phyloP scores from a whole-genome alignment of 2,797 vertebrate genomes.

The Enteromius paludinosus region DNA sequence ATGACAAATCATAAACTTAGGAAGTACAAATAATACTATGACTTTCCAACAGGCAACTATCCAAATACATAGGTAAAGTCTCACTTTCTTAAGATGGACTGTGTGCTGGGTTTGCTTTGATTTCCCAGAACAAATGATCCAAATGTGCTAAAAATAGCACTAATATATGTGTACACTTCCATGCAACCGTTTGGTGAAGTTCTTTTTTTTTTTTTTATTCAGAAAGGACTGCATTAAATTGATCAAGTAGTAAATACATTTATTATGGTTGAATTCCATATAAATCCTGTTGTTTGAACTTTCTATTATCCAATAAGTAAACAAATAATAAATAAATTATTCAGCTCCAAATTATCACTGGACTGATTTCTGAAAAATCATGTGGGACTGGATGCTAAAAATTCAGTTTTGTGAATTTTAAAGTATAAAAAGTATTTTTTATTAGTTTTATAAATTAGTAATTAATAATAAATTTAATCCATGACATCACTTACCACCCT shows the following conservation, averaged over 20 bases:
- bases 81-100: constrained; percentile 4
- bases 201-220: background rate
- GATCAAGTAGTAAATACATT: background rate
- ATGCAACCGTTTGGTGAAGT: background rate
- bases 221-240: background rate
- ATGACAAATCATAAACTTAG: constrained; percentile 30
- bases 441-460: background rate
- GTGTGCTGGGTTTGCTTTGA: background rate
- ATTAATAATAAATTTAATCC: background rate
- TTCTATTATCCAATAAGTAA: background rate
- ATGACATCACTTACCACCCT: constrained; percentile 83
- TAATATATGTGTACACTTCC: background rate
- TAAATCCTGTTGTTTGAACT: background rate
- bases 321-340: background rate
- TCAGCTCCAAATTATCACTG: background rate
- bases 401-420: background rate
- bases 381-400: background rate
- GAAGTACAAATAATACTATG: constrained; percentile 35
- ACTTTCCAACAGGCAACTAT: constrained; percentile 5
- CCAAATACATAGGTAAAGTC: constrained; percentile 7
- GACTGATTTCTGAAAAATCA: background rate
- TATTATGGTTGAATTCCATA: background rate
- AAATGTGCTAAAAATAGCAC: constrained; percentile 1
- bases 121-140: background rate
- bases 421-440: background rate